Conservation (phyloP, 2,888 invertebrate genomes). For the Pyrochroa serraticornis region DNA sequence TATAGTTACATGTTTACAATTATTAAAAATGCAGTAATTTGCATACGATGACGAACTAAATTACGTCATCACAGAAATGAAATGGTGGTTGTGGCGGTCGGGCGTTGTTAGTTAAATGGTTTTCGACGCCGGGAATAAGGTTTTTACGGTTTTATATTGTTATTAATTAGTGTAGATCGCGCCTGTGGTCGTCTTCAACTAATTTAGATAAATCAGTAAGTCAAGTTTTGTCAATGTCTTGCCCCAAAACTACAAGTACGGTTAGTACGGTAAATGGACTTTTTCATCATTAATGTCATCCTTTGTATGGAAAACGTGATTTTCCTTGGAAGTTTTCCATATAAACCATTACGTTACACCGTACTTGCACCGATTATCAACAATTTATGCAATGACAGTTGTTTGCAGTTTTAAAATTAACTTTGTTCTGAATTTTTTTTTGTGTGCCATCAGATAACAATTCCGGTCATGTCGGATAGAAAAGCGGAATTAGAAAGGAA, state of each 20-base stretch:
- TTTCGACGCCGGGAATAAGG: constrained; percentile 6
- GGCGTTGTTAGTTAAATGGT: constrained; percentile 49
- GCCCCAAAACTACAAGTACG: neutral
- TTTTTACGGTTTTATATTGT: neutral
- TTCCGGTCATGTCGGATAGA: constrained; percentile 75
- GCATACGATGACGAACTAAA: constrained; percentile 25
- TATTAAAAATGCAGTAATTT: neutral
- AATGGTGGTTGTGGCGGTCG: constrained; percentile 50
- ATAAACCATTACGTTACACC: neutral
- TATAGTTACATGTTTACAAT: too few species aligned
- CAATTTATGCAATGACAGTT: neutral
- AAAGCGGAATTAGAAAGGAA: constrained; percentile 93
- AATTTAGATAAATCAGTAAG: neutral
- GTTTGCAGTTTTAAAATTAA: neutral
- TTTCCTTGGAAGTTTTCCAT: neutral
- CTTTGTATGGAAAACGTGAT: neutral
- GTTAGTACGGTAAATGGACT: constrained; percentile 2
- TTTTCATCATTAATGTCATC: neutral
- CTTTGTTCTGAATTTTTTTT: neutral
- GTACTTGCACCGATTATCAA: neutral
- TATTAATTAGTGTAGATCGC: neutral
- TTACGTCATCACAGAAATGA: constrained; percentile 52
- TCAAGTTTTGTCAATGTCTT: neutral
- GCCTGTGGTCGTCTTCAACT: neutral
- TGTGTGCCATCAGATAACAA: constrained; percentile 14